Base-by-base conservation (phyloP, 2,797 vertebrate genomes). In the Arrhamphus sclerolepis region DNA sequence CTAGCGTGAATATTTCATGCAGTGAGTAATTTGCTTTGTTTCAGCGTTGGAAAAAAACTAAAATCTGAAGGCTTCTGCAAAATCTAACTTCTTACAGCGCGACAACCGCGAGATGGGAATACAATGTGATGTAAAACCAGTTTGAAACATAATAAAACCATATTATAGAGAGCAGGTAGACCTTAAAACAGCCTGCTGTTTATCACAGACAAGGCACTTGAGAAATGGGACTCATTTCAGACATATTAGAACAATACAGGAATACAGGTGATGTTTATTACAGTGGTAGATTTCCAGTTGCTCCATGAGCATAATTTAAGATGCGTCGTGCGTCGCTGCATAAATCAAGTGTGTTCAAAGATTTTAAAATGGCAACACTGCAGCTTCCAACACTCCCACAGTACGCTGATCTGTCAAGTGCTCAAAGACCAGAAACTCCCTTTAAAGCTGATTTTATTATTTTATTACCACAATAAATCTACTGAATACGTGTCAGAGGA, bases 141-240 rank as follows among this genome's bases (percentile, higher is more conserved):
- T 10, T 34, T 34, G 31, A 34, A 34, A 34, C 13, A 34, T 34
- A 66, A 10, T 54, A 6, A 65, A 49, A 49, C 8, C 4, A 41
- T 55, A 42, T 38, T 10, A 8, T 9, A n/a, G 48, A 39, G 52
- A 11, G 16, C 56, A 46, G 50, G 46, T 11, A 7, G 57, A 18
- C 44, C 5, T 13, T 39, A 43, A n/a, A 67, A 42, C 51, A 34
- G 10, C 46, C 54, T n/a, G 24, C 59, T 31, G 46, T 46, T 62
- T 14, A 49, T 52, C 64, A 55, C 21, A 71, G 56, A 70, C 29
- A 1, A 16, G 28, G 28, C 46, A 40, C 53, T 26, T 34, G 48
- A 58, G 53, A 54, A 51, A 28, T 58, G 24, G 46, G 22, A 20
- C 1, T 20, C 60, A 66, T 70, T 67, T 71, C n/a, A n/a, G n/a